Base-by-base conservation (phyloP, 2,888 invertebrate species). In the Microplitis deprimator region DNA sequence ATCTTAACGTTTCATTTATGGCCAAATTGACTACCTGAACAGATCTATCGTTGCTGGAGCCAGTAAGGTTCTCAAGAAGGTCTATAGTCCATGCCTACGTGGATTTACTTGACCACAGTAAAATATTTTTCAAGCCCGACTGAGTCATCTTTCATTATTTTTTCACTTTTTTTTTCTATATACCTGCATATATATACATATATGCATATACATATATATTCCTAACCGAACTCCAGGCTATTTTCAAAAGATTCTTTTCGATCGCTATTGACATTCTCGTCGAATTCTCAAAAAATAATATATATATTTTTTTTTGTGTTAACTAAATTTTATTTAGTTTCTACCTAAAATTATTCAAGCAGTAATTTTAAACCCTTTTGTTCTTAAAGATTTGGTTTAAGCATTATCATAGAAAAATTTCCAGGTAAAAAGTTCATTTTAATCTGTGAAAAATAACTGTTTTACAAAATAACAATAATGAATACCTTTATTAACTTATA, bases 1-100 rank as follows among this genome's bases (percentile, higher is more conserved):
- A 16, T 40, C 20, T 62, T 62, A 59, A 69, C 39, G 60, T 68
- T 39, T 77, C 62, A 61, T 62, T 74, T 69, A 74, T 65, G 70
- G 70, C 74, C 77, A 77, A 77, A 64, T 67, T 68, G 74, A 74
- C 77, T 77, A 77, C 77, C 77, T 77, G 77, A 60, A 70, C 40
- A 20, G 38, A 60, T 50, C 59, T 69, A 62, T 74, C 29, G 64
- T 73, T 70, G 70, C 67, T 74, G 6, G n/a, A 68, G 17, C 1
- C 29, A 40, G 40, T 13, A 20, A 73, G 50, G 64, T 50, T 64
- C 65, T 65, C 41, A 17, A 39, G 65, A 73, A 62, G 73, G 41
- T 65, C 65, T 17, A 65, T 50, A 50, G 50, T 50, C 50, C 50
- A 50, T 13, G 50, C 13, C 50, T 50, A 50, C 50, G 8, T 40